Evolutionary conservation across 2,888 invertebrate genomes (phyloP).

Genomic region (Cheilosia vulpina): DNA sequence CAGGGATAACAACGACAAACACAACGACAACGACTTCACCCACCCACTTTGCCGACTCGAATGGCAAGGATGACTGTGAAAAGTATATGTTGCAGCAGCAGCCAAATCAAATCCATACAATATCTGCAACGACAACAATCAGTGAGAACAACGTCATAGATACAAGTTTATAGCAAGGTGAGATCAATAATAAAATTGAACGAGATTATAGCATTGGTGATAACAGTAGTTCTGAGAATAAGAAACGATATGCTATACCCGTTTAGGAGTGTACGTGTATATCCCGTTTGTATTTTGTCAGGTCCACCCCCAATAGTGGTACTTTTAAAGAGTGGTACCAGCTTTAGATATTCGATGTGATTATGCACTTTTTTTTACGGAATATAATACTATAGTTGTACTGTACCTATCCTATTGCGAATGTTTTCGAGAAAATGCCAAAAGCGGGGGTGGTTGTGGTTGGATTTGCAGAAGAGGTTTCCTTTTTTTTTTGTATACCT

Average conservation of each 20-base stretch:
- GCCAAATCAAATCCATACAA: conserved; percentile 66
- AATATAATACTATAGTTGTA: not conserved
- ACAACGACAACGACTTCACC: conserved; percentile 25
- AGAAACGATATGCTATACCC: conserved; percentile 81
- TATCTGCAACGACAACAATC: conserved; percentile 74
- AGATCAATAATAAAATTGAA: conserved; percentile 73
- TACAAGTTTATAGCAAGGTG: conserved; percentile 83
- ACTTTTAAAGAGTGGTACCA: conserved; percentile 13
- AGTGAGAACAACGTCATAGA: conserved; percentile 65
- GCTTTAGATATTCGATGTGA: conserved; percentile 37
- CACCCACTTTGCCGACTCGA: conserved; percentile 24
- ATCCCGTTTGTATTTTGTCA: not conserved
- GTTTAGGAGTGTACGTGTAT: conserved; percentile 76
- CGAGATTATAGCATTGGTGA: conserved; percentile 47
- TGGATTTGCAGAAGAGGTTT: too few relatives aligned
- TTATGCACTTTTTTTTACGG: conserved; percentile 20
- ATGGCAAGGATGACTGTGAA: conserved; percentile 40
- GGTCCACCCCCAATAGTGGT: not conserved
- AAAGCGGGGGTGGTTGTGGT: too few relatives aligned
- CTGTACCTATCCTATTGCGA: too few relatives aligned
- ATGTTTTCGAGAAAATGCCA: too few relatives aligned
- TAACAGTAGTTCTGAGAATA: conserved; percentile 60
- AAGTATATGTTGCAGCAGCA: conserved; percentile 38
- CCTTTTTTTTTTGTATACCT: too few relatives aligned
- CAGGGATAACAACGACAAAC: not conserved